Conservation (phyloP, 2,888 invertebrate species). For the Ectropis crepuscularia region DNA sequence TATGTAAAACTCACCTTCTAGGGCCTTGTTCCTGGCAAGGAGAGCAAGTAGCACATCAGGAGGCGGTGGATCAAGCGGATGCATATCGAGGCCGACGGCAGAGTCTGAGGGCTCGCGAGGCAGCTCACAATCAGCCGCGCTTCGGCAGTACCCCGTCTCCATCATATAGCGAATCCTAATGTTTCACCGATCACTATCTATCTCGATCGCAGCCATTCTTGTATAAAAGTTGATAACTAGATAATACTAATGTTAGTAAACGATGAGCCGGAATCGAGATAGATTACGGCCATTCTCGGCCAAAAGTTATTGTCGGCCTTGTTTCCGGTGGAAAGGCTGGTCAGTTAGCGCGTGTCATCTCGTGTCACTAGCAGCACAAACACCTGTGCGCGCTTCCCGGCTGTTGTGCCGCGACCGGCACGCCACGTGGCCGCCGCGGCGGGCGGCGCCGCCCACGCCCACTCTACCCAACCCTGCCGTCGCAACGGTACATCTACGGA, state of each 20-base stretch:
- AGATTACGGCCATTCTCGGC: no score
- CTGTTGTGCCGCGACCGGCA: conserved; percentile 48
- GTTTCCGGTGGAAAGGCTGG: conserved; percentile 17
- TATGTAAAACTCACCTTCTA: conserved; percentile 89
- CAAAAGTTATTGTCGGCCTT: no score
- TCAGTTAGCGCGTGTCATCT: conserved; percentile 34
- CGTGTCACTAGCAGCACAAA: conserved; percentile 39
- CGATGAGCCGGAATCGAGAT: no score
- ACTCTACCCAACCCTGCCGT: conserved; percentile 45
- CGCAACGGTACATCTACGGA: no score
- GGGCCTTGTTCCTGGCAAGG: conserved; percentile 93
- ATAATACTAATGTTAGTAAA: no score
- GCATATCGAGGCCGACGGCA: conserved; percentile 67
- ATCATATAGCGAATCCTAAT: conserved; percentile 38
- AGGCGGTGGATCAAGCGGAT: conserved; percentile 86
- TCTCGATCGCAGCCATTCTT: no score
- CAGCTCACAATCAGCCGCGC: conserved; percentile 63
- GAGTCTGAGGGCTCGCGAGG: conserved; percentile 65
- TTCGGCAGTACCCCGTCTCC: conserved; percentile 65
- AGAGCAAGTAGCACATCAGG: conserved; percentile 94
- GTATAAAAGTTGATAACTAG: no score
- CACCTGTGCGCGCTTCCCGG: conserved; percentile 58
- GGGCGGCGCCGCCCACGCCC: conserved; percentile 76
- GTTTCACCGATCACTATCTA: no score
- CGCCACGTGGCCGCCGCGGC: conserved; percentile 62